Conservation (phyloP, 2,113 vertebrate species). For the Camelus dromedarius region DNA sequence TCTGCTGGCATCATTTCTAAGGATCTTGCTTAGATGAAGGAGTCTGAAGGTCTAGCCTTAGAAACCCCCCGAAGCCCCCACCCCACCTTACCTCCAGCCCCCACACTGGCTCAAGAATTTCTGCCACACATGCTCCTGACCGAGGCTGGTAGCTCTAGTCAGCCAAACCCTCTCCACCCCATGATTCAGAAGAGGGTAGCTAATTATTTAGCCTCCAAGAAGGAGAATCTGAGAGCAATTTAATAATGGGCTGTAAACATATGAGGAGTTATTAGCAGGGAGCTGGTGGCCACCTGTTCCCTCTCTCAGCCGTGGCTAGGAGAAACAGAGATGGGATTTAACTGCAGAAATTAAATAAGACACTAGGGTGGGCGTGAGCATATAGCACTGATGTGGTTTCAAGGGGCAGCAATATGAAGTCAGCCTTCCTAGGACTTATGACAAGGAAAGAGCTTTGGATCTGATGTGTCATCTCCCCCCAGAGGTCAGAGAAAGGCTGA, state of each 20-base stretch:
- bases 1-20: not conserved
- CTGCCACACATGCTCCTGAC: not conserved
- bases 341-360: not conserved
- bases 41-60: not conserved
- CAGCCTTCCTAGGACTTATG: not conserved
- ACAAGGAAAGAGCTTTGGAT: not conserved
- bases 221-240: constrained; percentile 70
- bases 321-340: not conserved
- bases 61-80: not conserved
- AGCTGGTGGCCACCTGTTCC: constrained; percentile 70
- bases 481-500: not conserved
- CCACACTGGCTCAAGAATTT: not conserved
- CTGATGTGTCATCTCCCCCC: not conserved
- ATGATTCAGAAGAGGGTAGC: constrained; percentile 70
- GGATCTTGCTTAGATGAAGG: not conserved
- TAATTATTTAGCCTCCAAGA: constrained; percentile 70
- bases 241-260: constrained; percentile 70
- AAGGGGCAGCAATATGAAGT: not conserved
- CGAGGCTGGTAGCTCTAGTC: not conserved
- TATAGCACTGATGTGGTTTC: not conserved
- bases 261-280: constrained; percentile 52
- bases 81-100: not conserved
- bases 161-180: constrained; percentile 21
- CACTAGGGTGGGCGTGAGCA: not conserved
- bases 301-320: not conserved